Evolutionary conservation across 2,797 vertebrate species (phyloP).

Genomic region (Betta splendens): DNA sequence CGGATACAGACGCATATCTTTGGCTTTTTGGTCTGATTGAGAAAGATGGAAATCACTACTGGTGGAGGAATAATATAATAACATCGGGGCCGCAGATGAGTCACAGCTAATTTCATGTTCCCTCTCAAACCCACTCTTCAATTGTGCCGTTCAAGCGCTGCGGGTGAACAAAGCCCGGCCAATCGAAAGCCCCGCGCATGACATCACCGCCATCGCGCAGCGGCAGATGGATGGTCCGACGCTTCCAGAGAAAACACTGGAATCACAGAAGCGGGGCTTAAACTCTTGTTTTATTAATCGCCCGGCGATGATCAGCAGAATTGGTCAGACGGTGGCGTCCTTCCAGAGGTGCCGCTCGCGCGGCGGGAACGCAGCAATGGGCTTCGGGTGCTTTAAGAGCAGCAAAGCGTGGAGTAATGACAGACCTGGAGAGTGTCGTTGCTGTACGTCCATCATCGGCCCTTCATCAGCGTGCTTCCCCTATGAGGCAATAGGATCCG

Average conservation of each 20-base stretch:
- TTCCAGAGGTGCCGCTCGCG: constrained; percentile 52
- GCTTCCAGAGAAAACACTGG: constrained; percentile 69
- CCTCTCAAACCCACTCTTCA: constrained; percentile 68
- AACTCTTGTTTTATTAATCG: constrained; percentile 58
- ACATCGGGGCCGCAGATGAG: constrained; percentile 75
- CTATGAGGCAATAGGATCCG: constrained; percentile 32
- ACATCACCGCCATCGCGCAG: constrained; percentile 73
- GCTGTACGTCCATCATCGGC: constrained; percentile 51
- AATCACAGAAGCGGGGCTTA: constrained; percentile 49
- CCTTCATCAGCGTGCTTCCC: constrained; percentile 45
- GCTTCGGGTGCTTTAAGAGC: constrained; percentile 54
- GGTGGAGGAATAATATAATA: constrained; percentile 80
- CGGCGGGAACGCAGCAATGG: constrained; percentile 54
- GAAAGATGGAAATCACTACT: constrained; percentile 77
- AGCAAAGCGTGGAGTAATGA: constrained; percentile 61
- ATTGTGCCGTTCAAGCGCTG: constrained; percentile 63
- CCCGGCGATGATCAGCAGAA: constrained; percentile 59
- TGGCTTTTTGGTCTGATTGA: constrained; percentile 70
- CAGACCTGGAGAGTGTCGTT: constrained; percentile 30
- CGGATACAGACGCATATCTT: constrained; percentile 58
- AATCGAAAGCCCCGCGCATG: constrained; percentile 67
- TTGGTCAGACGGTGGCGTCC: constrained; percentile 41
- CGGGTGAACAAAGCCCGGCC: constrained; percentile 59
- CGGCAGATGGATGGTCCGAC: constrained; percentile 60
- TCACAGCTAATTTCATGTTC: constrained; percentile 83